Percentiles rank a stretch among this genome's conserved stretches.
Evolutionary conservation across 2,888 invertebrate species (phyloP).

Genomic region (Meghimatium bilineatum): DNA sequence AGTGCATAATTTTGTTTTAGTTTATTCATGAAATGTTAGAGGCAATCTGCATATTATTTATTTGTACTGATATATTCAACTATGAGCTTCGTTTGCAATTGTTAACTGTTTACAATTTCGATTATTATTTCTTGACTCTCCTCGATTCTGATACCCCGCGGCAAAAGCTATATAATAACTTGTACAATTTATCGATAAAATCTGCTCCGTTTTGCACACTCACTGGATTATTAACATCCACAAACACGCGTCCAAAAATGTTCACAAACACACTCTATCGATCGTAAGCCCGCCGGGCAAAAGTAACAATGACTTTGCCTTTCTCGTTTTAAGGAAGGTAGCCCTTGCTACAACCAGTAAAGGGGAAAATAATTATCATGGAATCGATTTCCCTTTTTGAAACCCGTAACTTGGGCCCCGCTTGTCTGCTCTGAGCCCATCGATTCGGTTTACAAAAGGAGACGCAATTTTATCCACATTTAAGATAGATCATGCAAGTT

Average conservation of each 20-base stretch:
- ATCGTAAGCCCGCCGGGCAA: background rate
- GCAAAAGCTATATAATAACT: background rate
- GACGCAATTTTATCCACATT: too few relatives aligned
- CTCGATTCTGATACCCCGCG: background rate
- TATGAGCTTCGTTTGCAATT: too few relatives aligned
- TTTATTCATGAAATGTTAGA: too few relatives aligned
- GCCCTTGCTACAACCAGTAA: background rate
- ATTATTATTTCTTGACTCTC: too few relatives aligned
- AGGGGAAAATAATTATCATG: background rate
- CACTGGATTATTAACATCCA: background rate
- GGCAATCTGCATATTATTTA: too few relatives aligned
- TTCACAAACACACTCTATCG: background rate
- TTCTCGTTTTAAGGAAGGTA: background rate
- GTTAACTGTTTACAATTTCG: too few relatives aligned
- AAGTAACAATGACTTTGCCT: constrained; percentile 1
- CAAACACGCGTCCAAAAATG: background rate
- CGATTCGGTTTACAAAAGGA: too few relatives aligned
- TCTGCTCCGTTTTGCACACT: background rate
- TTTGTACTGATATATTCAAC: too few relatives aligned
- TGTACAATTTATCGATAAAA: background rate
- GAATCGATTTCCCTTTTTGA: background rate
- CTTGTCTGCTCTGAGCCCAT: too few relatives aligned
- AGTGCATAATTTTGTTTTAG: too few relatives aligned
- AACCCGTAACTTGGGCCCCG: too few relatives aligned
- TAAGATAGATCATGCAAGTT: too few relatives aligned